Evolutionary conservation across 2,797 vertebrate species (phyloP), one percentile per base, ranked within the genome.

Genomic region (Macrochelys suwanniensis): DNA sequence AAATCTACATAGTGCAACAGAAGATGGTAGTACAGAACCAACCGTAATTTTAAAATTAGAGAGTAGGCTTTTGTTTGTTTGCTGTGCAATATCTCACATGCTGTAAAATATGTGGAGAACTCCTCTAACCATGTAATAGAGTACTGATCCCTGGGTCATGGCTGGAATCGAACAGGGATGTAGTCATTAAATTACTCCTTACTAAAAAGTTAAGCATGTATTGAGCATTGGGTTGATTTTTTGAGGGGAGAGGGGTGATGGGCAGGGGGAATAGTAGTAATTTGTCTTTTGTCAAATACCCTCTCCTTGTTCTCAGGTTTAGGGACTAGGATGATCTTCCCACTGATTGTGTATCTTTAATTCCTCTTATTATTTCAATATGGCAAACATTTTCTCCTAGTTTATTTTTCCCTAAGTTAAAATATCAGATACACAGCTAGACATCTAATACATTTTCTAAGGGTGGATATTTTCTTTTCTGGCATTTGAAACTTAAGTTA

Each of bases 361-460:
- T 68, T 37, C n/a, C n/a, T 68, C 16, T 9, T 17, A 65, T 65
- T n/a, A 84, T 77, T 88, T 88, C 17, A 53, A 59, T 47, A 82
- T 11, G 1, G 31, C 21, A 21, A 49, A 50, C 3, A 2, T 80
- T 9, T 77, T 65, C 7, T 17, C 3, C 5, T 57, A 49, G 37
- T 42, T 42, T 42, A 42, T 42, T 42, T 42, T 42, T 42, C 37
- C 37, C 37, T 42, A 42, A 42, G 37, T 42, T 42, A 42, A 42
- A 42, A 23, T 0, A 8, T 21, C 5, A 51, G 1, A 3, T 17
- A 33, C 65, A 51, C 1, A 81, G 1, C 2, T 4, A 49, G 45
- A 25, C 42, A 76, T 76, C 42, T 26, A 21, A 68, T 51, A 50
- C 56, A 7, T 1, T 77, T 84, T 54, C 80, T 47, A 77, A 31